These are phyloP conservation scores for Dusona sp. DNA, from an alignment of 2,888 invertebrate species.

Conservation along the genomic window DNA sequence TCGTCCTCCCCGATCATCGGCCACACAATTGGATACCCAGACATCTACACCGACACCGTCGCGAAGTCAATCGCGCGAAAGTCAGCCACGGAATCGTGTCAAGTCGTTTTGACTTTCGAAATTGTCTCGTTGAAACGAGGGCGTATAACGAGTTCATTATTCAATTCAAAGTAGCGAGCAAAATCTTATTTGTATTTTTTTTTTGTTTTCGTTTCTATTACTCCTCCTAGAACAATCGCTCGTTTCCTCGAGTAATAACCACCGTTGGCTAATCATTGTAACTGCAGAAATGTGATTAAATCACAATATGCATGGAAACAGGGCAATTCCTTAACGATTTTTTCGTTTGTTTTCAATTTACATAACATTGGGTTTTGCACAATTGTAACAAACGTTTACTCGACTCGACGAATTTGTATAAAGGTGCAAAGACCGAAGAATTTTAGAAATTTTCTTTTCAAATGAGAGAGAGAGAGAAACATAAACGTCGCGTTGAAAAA, in stretches of 20 bases:
- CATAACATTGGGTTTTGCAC: slow-evolving; percentile 44
- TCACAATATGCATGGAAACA: slow-evolving; percentile 17
- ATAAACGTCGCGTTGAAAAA: slow-evolving; percentile 14
- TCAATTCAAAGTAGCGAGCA: slow-evolving; percentile 28
- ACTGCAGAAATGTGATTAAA: slow-evolving; percentile 25
- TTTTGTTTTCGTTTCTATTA: background rate
- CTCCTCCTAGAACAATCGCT: background rate
- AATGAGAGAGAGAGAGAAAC: background rate
- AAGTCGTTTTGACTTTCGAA: slow-evolving; percentile 83
- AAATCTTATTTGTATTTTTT: slow-evolving; percentile 53
- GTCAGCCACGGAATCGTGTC: slow-evolving; percentile 81
- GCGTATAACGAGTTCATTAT: slow-evolving; percentile 10
- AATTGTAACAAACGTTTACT: slow-evolving; percentile 32
- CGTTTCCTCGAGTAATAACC: background rate
- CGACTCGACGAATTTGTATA: slow-evolving; percentile 6
- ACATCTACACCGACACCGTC: slow-evolving; percentile 78
- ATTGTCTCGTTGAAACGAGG: slow-evolving; percentile 69
- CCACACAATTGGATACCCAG: slow-evolving; percentile 72
- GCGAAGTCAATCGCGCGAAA: slow-evolving; percentile 78
- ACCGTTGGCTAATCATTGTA: background rate
- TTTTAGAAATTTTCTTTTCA: background rate
- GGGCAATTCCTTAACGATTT: background rate
- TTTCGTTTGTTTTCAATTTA: slow-evolving; percentile 27
- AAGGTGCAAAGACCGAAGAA: slow-evolving; percentile 1
- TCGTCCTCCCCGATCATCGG: slow-evolving; percentile 77